Base-by-base conservation (phyloP, 2,797 vertebrate genomes). In the Poeciliopsis gracilis region DNA sequence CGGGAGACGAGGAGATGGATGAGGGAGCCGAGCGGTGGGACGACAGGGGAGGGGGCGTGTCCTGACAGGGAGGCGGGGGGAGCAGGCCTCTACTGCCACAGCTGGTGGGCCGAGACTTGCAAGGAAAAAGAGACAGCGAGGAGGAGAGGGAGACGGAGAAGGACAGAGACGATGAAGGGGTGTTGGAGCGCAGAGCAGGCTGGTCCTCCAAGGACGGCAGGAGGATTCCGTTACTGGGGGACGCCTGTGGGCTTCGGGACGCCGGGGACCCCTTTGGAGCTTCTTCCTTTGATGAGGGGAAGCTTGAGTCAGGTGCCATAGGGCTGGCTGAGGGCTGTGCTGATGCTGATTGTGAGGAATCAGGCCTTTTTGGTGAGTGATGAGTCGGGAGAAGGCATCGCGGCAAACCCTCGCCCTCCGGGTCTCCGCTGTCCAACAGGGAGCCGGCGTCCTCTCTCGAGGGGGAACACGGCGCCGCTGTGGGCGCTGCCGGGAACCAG, bases 1-100 rank as follows among this genome's bases (percentile, higher is more conserved):
- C 89, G 0, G 93, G 93, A 15, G 93, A 96, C 75, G 91, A 93
- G 15, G 87, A 87, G 86, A 95, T 92, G 0, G 95, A 95, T 0
- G 93, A 87, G 2, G 95, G 95, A 33, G 93, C 94, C 0, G 95
- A 95, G 87, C 85, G 95, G 87, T 94, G 93, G 41, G 91, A 89
- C 66, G 84, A 61, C 0, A 57, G 77, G 2, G 86, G 81, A 16
- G 84, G 89, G 11, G 88, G 90, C 13, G 82, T 86, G 81, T 93
- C 93, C 80, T 92, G 93, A 69, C 93, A 91, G 59, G 84, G 77
- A 0, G 91, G 87, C 0, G 82, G 86, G 38, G 90, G 90, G 10
- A 92, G 84, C 72, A 89, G 85, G 63, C 84, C 84, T 84, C 90
- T 78, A 84, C 87, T 81, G 72, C 75, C 7, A 61, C 86, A 86